Percentiles rank a stretch among this genome's conserved stretches.
phyloP scores from a whole-genome alignment of 2,113 vertebrate genomes.

The Campylomormyrus tamandua region DNA sequence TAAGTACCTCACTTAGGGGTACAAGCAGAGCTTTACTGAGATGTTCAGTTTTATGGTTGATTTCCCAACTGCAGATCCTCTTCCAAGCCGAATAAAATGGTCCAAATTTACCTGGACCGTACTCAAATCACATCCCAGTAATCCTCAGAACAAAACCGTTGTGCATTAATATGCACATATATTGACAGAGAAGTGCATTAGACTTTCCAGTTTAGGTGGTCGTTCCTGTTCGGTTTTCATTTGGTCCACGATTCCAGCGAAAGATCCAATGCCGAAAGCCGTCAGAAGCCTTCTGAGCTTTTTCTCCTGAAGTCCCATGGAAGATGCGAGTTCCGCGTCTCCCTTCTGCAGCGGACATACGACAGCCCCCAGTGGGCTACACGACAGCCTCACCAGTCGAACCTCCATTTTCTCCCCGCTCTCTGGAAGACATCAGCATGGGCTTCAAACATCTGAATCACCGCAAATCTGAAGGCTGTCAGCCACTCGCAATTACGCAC shows the following conservation, averaged over 20 bases:
- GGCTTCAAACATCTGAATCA: constrained; percentile 44
- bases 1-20: neutral
- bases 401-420: neutral
- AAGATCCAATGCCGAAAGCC: neutral
- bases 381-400: neutral
- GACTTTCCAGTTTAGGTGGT: neutral
- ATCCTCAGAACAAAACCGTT: neutral
- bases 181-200: neutral
- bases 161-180: neutral
- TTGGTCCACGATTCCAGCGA: neutral
- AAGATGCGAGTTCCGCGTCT: neutral
- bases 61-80: neutral
- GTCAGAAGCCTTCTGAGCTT: neutral
- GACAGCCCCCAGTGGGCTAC: neutral
- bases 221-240: neutral
- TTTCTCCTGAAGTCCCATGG: neutral
- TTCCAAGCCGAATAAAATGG: neutral
- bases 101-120: neutral
- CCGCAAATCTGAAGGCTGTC: constrained; percentile 32
- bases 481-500: neutral
- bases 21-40: neutral
- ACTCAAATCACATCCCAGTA: neutral
- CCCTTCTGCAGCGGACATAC: neutral
- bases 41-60: neutral
- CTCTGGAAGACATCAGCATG: constrained; percentile 9